These are phyloP conservation scores for Gadus chalcogrammus DNA, from an alignment of 2,113 vertebrate species.

Conservation along the genomic window DNA sequence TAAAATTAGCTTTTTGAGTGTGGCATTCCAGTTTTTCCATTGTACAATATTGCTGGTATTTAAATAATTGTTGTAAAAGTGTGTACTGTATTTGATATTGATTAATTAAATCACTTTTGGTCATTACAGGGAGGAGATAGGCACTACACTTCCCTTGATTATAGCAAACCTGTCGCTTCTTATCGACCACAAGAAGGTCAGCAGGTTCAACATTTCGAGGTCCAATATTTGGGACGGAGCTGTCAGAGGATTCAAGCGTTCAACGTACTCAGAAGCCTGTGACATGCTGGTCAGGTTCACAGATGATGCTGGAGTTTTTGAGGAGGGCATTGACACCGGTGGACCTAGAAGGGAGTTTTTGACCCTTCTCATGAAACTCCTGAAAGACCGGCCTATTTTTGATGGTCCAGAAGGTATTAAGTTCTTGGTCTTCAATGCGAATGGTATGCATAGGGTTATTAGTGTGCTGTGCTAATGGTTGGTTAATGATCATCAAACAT, in stretches of 20 bases:
- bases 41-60: not conserved
- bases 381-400: too few relatives aligned
- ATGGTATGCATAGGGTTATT: constrained; percentile 19
- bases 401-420: too few relatives aligned
- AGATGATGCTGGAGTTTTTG: constrained; percentile 34
- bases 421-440: constrained; percentile 45
- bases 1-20: not conserved
- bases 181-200: constrained; percentile 6
- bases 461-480: not conserved
- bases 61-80: not conserved
- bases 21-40: not conserved
- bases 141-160: not conserved
- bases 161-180: too few relatives aligned
- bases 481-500: constrained; percentile 18
- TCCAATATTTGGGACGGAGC: constrained; percentile 23
- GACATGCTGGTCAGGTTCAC: constrained; percentile 44
- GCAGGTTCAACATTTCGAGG: constrained; percentile 26
- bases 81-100: too few relatives aligned
- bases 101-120: too few relatives aligned
- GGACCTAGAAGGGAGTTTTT: constrained; percentile 24
- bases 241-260: constrained; percentile 31
- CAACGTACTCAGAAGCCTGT: constrained; percentile 32
- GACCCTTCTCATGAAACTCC: not conserved
- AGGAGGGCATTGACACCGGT: constrained; percentile 35
- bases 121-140: too few relatives aligned